These are phyloP conservation scores for Sarcophaga caerulescens DNA, from an alignment of 2,888 invertebrate genomes.

Conservation along the genomic window DNA sequence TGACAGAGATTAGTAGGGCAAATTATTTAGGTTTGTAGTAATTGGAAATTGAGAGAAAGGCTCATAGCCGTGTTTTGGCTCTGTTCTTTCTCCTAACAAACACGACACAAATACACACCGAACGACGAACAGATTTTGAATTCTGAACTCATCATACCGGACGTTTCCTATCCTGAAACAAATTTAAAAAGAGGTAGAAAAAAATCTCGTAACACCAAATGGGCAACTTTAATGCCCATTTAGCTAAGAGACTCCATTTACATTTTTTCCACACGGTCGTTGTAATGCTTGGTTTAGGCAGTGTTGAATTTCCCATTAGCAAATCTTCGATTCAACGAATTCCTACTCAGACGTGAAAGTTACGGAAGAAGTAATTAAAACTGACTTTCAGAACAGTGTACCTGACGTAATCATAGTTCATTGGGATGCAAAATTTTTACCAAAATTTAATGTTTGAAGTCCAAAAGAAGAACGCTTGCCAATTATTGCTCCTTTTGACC, in stretches of 20 bases:
- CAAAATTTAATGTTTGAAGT: no score
- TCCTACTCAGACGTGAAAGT: no score
- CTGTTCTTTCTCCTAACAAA: no score
- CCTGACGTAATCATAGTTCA: constrained; percentile 25
- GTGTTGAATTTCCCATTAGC: neutral
- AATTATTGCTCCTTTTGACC: no score
- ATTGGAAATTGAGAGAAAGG: no score
- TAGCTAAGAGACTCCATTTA: no score
- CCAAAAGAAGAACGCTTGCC: no score
- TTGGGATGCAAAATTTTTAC: constrained; percentile 8
- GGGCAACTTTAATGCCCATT: neutral
- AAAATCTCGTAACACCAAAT: neutral
- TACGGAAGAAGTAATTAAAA: constrained; percentile 1
- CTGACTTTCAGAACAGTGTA: constrained; percentile 16
- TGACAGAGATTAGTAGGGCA: no score
- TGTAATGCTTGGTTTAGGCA: neutral
- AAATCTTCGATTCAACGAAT: neutral
- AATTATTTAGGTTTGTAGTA: no score
- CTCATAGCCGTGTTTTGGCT: no score
- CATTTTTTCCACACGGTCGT: neutral
- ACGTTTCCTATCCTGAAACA: neutral
- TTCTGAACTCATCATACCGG: neutral
- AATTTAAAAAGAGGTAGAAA: neutral
- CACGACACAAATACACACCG: no score
- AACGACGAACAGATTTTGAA: neutral